Evolutionary conservation across 2,797 vertebrate genomes (phyloP).

Genomic region (Pantherophis alleghaniensis): DNA sequence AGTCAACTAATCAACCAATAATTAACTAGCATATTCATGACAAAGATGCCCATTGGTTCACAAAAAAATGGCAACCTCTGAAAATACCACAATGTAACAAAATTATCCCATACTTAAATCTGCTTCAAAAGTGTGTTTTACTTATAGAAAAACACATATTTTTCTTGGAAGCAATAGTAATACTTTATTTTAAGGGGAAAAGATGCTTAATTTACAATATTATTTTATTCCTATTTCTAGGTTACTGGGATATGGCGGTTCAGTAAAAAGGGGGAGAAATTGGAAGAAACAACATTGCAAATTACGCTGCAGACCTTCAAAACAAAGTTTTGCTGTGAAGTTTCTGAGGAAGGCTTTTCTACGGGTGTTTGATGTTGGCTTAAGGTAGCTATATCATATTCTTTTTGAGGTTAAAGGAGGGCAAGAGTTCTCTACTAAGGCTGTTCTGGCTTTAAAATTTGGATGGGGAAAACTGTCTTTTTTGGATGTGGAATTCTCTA

Average conservation of each 20-base stretch:
- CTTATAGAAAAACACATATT: neutral
- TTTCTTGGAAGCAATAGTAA: neutral
- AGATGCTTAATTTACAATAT: neutral
- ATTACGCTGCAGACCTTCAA: constrained; percentile 35
- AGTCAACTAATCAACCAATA: neutral
- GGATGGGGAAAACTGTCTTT: constrained; percentile 12
- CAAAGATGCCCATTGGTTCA: neutral
- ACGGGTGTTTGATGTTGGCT: constrained; percentile 14
- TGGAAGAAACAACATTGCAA: constrained; percentile 21
- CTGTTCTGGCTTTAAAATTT: constrained; percentile 13
- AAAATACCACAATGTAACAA: neutral
- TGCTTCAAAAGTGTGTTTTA: neutral
- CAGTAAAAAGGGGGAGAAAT: neutral
- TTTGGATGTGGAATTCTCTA: constrained; percentile 27
- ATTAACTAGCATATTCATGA: neutral
- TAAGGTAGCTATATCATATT: constrained; percentile 13
- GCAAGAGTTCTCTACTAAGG: constrained; percentile 28
- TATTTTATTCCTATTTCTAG: neutral
- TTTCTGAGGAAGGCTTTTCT: constrained; percentile 33
- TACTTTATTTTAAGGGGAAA: neutral
- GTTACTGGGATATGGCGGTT: neutral
- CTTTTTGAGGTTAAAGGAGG: constrained; percentile 18
- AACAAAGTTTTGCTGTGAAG: constrained; percentile 30
- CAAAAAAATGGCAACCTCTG: neutral
- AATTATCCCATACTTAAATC: neutral